Evolutionary conservation across 2,797 vertebrate genomes (phyloP), one percentile per base, ranked within the genome.

Genomic region (Microctenopoma lineatum): DNA sequence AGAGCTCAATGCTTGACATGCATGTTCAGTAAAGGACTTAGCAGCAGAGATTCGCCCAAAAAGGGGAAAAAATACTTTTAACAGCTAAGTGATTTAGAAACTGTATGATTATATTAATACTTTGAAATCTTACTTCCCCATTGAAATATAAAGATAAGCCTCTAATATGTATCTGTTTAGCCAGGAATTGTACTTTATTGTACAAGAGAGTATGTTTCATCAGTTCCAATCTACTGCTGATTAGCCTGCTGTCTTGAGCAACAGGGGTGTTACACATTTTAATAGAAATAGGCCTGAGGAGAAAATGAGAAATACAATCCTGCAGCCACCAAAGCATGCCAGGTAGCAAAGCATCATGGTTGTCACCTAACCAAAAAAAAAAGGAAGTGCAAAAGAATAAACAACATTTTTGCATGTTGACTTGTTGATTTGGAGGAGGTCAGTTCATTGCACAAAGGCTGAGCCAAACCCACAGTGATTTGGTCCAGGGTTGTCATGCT

Each of bases 1-100:
- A 95, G 94, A 96, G 95, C 94, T 97, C 92, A 95, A 92, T 95
- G 96, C 95, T 97, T 97, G 95, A 96, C 88, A 89, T 95, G 96
- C 96, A 98, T 98, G 97, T 91, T 89, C 56, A 89, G 59, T 70
- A 60, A 84, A 69, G 72, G 65, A 67, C 18, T 54, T 67, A 64
- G 79, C 72, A 74, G 65, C 51, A 66, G 47, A 75, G 68, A 65
- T 50, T 41, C 32, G 36, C 54, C 25, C 21, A 58, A 60, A 66
- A 11, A 25, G 59, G 67, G 80, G 59, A 58, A 66, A 54, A 66
- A 73, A 68, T 51, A 71, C 21, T 65, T 73, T 56, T 27, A 61
- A 74, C n/a, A 69, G 70, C 46, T 76, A 62, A 69, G 36, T 62
- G 38, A 5, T 53, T 36, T 29, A 47, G 26, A 62, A 54, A 60